Evolutionary conservation across 2,113 vertebrate species (phyloP).

Genomic region (Pedionomus torquatus): DNA sequence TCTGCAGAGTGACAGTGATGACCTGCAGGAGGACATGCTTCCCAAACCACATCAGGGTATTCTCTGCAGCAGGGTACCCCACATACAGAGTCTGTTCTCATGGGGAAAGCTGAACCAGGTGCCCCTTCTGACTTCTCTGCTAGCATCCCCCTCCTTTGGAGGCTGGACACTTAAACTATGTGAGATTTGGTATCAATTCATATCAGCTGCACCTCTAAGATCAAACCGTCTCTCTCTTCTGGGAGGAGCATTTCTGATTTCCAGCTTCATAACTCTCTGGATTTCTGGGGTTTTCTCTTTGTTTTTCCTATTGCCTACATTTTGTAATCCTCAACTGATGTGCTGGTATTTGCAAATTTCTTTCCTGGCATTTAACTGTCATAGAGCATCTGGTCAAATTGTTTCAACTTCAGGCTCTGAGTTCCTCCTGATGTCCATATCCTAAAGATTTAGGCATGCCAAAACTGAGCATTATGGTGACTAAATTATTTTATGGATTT

Average conservation of each 20-base stretch:
- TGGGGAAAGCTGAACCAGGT: background rate
- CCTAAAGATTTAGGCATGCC: background rate
- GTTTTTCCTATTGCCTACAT: background rate
- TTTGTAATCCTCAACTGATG: rapidly evolving
- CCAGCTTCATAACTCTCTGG: background rate
- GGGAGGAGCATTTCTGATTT: background rate
- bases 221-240: background rate
- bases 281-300: background rate
- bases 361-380: background rate
- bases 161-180: background rate
- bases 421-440: background rate
- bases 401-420: background rate
- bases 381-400: background rate
- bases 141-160: background rate
- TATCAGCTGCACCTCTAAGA: background rate
- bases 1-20: background rate
- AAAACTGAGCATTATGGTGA: background rate
- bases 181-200: background rate
- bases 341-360: background rate
- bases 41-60: background rate
- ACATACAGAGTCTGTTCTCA: background rate
- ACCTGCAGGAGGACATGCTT: background rate
- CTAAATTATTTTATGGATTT: background rate
- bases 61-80: background rate
- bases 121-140: background rate